Evolutionary conservation across 2,888 invertebrate species (phyloP), one percentile per base, ranked within the genome.

Genomic region (Pseudanteris insignis): DNA sequence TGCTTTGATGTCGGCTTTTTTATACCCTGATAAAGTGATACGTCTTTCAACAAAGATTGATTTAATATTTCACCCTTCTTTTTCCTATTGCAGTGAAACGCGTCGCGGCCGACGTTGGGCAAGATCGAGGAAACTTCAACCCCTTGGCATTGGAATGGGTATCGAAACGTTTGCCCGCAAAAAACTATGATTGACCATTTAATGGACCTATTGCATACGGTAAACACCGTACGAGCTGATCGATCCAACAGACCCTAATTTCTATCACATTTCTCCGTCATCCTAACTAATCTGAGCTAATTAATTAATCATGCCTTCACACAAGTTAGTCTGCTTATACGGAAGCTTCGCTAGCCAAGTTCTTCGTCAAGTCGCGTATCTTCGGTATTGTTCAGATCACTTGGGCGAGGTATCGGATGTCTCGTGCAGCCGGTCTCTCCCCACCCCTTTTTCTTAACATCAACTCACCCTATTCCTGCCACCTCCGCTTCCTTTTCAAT

Each of bases 251-350:
- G 37, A 50, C 54, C 60, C 57, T 65, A 65, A 60, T 61, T 63
- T 51, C 53, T 54, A 61, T 58, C 57, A 60, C 63, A 41, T 48
- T 54, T 58, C 44, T 50, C 62, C 60, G 40, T 53, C 44, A 61
- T 70, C 67, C 69, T 71, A 76, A 77, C 78, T 77, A 74, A 76
- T 73, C 75, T 67, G 67, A 68, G 72, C 76, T 79, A 79, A 79
- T 78, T 79, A 79, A 79, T 79, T 79, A 78, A 79, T 79, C 78
- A 79, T 76, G 74, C 74, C 70, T 70, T 72, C 70, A 69, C 70
- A 70, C 67, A 68, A 75, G 70, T 72, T 71, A 69, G 71, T 68
- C 68, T 71, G 72, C 73, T 72, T 73, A 74, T 70, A 70, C 73
- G 70, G 71, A 71, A 74, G 75, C 70, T 70, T 67, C 63, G 72